Evolutionary conservation across 2,888 invertebrate species (phyloP), one percentile per base, ranked within the genome.

Genomic region (Tenthredo livida): DNA sequence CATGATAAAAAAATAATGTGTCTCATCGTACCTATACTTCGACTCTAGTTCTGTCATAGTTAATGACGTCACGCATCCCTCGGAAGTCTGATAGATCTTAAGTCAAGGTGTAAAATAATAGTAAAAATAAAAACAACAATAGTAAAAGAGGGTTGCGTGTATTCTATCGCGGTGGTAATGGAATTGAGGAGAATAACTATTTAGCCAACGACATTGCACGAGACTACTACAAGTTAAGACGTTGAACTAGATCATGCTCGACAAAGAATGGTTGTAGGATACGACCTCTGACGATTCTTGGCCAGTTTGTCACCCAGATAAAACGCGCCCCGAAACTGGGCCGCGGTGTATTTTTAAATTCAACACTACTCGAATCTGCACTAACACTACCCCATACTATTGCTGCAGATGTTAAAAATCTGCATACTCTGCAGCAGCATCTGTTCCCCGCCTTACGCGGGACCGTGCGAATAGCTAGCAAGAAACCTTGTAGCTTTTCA

Each of bases 221-320:
- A 58, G 80, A 80, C 80, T 15, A 43, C 17, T 1, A 33, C 29
- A 29, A 29, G 3, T 25, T 43, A 33, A 70, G 82, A 84, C 65
- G 72, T 85, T 85, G 67, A 85, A 85, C 85, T 85, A 85, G 85
- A 85, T 85, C 85, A 82, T 82, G 37, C 80, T 40, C 54, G 29
- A 80, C 85, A 29, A 58, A 85, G 84, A 78, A 84, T 84, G 77
- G 58, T 80, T 17, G 67, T 80, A 80, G 58, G 21, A 73, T 75
- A 54, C 80, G 85, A 85, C 80, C 85, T 80, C 80, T 70, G 85
- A 43, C 85, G 72, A 70, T 82, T 70, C 58, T 80, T 65, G 43
- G 85, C 72, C 77, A 84, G 88, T 87, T 87, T 86, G 87, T 88
- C 88, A 87, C 87, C 86, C 88, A 89, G 88, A 88, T 88, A 88